Conservation (phyloP, 2,797 vertebrate species). For the Benthosema pterotum region DNA sequence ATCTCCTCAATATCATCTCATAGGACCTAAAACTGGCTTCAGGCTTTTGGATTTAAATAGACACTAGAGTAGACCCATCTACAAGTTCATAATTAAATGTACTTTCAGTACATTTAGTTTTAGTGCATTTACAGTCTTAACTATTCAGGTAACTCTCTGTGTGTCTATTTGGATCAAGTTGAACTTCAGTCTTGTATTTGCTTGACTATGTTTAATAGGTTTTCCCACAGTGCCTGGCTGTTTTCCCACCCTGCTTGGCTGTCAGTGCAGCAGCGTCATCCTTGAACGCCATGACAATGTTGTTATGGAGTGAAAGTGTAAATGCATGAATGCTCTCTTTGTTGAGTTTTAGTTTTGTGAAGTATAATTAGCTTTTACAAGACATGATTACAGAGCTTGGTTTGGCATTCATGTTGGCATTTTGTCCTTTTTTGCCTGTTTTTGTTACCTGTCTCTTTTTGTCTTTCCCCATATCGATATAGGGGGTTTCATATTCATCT, state of each 20-base stretch:
- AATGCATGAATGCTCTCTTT: constrained; percentile 29
- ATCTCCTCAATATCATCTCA: too few relatives aligned
- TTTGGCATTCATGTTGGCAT: constrained; percentile 22
- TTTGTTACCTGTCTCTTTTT: too few relatives aligned
- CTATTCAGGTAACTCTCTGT: constrained; percentile 12
- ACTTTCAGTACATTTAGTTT: constrained; percentile 1
- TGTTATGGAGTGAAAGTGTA: constrained; percentile 45
- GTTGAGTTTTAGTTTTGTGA: constrained; percentile 6
- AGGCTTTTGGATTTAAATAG: too few relatives aligned
- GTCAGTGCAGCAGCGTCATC: constrained; percentile 14
- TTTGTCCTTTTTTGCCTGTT: background rate
- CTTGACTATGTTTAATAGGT: background rate
- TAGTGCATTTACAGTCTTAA: constrained; percentile 5
- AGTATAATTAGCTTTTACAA: constrained; percentile 32
- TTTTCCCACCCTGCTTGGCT: background rate
- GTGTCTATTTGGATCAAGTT: constrained; percentile 26
- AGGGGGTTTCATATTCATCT: background rate
- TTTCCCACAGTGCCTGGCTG: constrained; percentile 12
- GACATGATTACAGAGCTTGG: constrained; percentile 14
- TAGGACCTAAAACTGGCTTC: too few relatives aligned
- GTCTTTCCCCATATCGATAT: too few relatives aligned
- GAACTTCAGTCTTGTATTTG: constrained; percentile 37
- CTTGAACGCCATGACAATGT: constrained; percentile 37
- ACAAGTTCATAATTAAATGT: background rate
- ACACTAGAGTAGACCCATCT: too few relatives aligned